A percentile compares a stretch with the other conserved stretches of the same genome.
phyloP scores from a whole-genome alignment of 1,140 invertebrate species.

The Drosophila ficusphila region DNA sequence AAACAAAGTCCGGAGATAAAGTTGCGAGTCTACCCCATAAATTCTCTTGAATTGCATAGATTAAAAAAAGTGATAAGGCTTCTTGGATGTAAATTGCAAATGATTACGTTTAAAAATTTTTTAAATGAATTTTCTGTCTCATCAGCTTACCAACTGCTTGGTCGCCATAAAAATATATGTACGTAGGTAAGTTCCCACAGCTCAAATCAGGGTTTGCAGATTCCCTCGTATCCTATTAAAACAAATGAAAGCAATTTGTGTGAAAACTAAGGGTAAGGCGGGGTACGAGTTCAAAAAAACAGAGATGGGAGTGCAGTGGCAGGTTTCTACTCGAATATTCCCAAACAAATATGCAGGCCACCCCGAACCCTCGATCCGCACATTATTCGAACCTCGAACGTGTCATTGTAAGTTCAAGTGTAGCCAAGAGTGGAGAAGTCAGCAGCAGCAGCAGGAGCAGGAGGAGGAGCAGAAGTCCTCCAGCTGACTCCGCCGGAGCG shows the following conservation, averaged over 20 bases:
- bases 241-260: constrained; percentile 77
- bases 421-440: constrained; percentile 49
- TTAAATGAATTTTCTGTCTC: background rate
- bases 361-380: background rate
- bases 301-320: constrained; percentile 32
- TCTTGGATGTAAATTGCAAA: background rate
- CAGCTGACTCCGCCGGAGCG: constrained; percentile 39
- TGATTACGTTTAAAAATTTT: background rate
- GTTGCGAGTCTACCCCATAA: too few species aligned
- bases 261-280: constrained; percentile 22
- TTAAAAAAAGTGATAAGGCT: background rate
- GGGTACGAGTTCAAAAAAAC: background rate
- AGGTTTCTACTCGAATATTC: constrained; percentile 44
- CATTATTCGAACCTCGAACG: constrained; percentile 62
- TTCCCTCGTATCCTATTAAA: constrained; percentile 54
- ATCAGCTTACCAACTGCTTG: constrained; percentile 10
- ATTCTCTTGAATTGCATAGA: background rate
- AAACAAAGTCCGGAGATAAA: too few species aligned
- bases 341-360: constrained; percentile 66
- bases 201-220: constrained; percentile 3
- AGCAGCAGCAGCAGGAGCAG: constrained; percentile 8
- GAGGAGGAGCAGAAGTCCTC: constrained; percentile 21
- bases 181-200: background rate
- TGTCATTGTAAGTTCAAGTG: constrained; percentile 82
- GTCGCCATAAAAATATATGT: background rate